Base-by-base conservation (phyloP, 1,140 invertebrate genomes). In the Drosophila ficusphila region DNA sequence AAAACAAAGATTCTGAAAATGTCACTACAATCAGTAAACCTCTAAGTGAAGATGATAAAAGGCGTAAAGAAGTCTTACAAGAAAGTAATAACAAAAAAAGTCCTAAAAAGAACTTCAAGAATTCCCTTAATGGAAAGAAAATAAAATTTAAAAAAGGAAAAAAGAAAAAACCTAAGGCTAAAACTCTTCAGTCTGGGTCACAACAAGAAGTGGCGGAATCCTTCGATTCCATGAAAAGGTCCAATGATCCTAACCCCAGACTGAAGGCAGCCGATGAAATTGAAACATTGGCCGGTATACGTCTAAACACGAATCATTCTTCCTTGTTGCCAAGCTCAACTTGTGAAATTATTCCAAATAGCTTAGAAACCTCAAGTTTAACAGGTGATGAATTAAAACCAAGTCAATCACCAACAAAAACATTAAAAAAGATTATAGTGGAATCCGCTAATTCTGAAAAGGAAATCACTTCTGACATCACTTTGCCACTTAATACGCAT, bases 231-330 rank as follows among this genome's bases (percentile, higher is more conserved):
- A 57, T 79, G 52, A 53, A 72, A 7, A 44, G 33, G 21, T 33
- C 52, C 11, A 53, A 14, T 8, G 70, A 71, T 11, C 27, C 62
- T 2, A 77, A 49, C 57, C 6, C 38, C 5, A 64, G 78, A 8
- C 57, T 77, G 0, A 52, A 83, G n/a, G 33, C 61, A 12, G 62
- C 54, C 27, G 67, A 79, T 9, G 36, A 69, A 3, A 38, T 60
- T 6, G 72, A 56, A 3, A 25, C 29, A 0, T 36, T 54, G 31
- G 19, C 47, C 0, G 38, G 2, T 4, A 34, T 76, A 19, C 53
- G 34, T 6, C 8, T 34, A 4, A 1, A 11, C 5, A 58, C 12
- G 2, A 31, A n/a, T 12, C 58, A 58, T 1, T 9, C 11, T 29
- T 11, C 39, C 2, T 16, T 44, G 12, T 1, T 21, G 9, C 38